Conservation (phyloP, 2,797 vertebrate species). For the Pterois miles region DNA sequence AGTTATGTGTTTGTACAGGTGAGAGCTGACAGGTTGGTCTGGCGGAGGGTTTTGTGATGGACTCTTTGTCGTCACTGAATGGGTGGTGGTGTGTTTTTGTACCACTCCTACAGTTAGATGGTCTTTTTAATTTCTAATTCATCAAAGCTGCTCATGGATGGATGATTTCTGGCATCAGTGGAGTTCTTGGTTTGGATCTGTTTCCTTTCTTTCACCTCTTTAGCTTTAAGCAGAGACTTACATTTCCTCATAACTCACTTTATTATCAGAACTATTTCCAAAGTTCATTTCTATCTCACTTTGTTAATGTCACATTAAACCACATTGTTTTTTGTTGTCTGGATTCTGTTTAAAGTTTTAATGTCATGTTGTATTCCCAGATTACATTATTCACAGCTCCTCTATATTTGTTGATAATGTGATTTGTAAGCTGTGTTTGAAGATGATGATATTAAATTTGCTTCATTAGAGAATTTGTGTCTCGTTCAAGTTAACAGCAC, state of each 20-base stretch:
- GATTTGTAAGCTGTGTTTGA: neutral
- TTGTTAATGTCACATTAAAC: neutral
- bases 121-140: neutral
- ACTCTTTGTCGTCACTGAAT: slow-evolving; percentile 4
- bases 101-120: neutral
- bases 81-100: neutral
- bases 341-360: neutral
- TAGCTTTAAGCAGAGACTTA: neutral
- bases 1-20: slow-evolving; percentile 15
- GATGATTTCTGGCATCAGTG: neutral
- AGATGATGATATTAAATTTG: neutral
- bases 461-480: neutral
- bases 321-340: neutral
- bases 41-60: neutral
- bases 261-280: neutral
- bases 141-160: neutral
- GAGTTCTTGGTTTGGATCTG: neutral
- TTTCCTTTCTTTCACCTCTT: neutral
- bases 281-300: neutral
- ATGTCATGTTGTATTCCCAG: neutral
- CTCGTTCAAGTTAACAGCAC: neutral
- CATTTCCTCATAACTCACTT: neutral
- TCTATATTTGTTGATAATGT: neutral
- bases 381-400: neutral
- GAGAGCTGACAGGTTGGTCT: slow-evolving; percentile 2